Evolutionary conservation across 2,797 vertebrate species (phyloP).

Genomic region (Gephyroberyx darwinii): DNA sequence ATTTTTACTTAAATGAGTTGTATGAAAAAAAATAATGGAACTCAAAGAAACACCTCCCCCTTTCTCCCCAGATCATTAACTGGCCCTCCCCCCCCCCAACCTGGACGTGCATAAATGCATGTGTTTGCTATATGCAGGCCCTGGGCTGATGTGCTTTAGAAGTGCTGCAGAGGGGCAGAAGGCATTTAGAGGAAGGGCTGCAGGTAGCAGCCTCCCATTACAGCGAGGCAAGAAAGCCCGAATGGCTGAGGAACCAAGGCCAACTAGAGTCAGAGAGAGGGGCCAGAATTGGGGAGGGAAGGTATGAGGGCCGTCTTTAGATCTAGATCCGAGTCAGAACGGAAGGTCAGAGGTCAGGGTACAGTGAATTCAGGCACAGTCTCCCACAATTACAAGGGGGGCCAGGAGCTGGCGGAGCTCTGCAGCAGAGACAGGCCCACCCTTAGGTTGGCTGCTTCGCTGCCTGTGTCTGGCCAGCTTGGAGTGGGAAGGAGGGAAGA

Average conservation of each 20-base stretch:
- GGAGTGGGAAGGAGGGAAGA: constrained; percentile 93
- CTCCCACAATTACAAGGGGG: constrained; percentile 91
- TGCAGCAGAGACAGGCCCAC: constrained; percentile 81
- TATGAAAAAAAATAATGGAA: constrained; percentile 46
- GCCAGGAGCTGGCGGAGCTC: constrained; percentile 87
- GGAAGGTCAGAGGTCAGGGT: constrained; percentile 55
- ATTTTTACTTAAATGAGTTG: constrained; percentile 69
- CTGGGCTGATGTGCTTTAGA: constrained; percentile 79
- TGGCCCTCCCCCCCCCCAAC: constrained; percentile 55
- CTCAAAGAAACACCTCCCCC: constrained; percentile 45
- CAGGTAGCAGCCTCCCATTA: constrained; percentile 63
- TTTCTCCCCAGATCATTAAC: constrained; percentile 42
- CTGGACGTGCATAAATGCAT: constrained; percentile 61
- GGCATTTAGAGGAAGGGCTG: constrained; percentile 72
- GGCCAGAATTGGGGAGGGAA: constrained; percentile 47
- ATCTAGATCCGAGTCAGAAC: constrained; percentile 58
- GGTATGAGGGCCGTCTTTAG: constrained; percentile 46
- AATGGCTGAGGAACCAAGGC: constrained; percentile 66
- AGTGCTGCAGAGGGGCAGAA: constrained; percentile 77
- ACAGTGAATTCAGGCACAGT: constrained; percentile 83
- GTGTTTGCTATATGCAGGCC: constrained; percentile 61
- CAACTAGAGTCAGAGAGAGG: constrained; percentile 48
- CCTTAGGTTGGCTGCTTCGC: constrained; percentile 86
- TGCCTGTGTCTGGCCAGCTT: constrained; percentile 92
- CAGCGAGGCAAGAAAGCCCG: constrained; percentile 68